Percentiles rank a stretch among this genome's conserved stretches.
Conservation (phyloP, 2,888 invertebrate species). For the Neuroscelio doddi region DNA sequence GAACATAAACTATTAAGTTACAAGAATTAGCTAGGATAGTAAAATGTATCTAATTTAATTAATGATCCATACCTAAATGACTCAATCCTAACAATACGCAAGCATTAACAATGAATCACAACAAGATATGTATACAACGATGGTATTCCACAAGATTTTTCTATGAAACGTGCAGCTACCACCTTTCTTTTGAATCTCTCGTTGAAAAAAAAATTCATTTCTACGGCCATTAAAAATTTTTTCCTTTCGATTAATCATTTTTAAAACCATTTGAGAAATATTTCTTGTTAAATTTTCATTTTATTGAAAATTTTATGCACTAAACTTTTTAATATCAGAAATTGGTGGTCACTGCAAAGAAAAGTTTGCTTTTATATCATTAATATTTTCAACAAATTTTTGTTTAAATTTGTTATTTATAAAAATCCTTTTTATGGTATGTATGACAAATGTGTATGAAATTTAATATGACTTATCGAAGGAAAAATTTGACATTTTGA, state of each 20-base stretch:
- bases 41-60: constrained; percentile 69
- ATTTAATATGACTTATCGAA: too few relatives aligned
- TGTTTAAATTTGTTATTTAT: too few relatives aligned
- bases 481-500: too few relatives aligned
- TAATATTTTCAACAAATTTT: too few relatives aligned
- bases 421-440: too few relatives aligned
- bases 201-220: constrained; percentile 10
- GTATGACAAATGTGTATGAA: too few relatives aligned
- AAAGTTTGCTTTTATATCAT: too few relatives aligned
- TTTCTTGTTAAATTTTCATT: constrained; percentile 4
- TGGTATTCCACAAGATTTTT: constrained; percentile 66
- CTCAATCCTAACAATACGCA: constrained; percentile 73
- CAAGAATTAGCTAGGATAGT: constrained; percentile 64
- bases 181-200: constrained; percentile 56
- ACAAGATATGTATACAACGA: constrained; percentile 72
- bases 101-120: constrained; percentile 73
- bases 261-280: constrained; percentile 7
- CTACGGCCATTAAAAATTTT: constrained; percentile 3
- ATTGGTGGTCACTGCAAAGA: too few relatives aligned
- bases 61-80: constrained; percentile 73
- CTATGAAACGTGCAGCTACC: constrained; percentile 66
- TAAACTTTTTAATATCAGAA: too few relatives aligned
- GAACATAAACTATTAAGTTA: constrained; percentile 67
- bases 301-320: background rate
- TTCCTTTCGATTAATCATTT: constrained; percentile 4